Percentiles rank a stretch among this genome's conserved stretches.
Evolutionary conservation across 2,797 vertebrate genomes (phyloP).

Genomic region (Hylomyscus alleni): DNA sequence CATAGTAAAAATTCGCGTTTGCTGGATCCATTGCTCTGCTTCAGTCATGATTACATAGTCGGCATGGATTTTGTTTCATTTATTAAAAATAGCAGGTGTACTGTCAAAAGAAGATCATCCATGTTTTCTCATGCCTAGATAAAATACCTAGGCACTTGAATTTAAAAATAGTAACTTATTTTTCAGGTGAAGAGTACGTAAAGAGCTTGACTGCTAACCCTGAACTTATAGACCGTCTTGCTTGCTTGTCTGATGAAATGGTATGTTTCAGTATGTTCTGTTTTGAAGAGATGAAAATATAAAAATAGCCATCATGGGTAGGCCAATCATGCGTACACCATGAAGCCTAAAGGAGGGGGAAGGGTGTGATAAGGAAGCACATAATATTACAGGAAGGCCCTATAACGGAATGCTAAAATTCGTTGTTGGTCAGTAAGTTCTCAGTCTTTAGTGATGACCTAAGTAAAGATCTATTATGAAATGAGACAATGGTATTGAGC

Average conservation of each 20-base stretch:
- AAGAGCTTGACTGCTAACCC: conserved; percentile 96
- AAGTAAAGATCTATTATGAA: background rate
- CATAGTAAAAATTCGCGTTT: background rate
- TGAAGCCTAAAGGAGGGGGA: background rate
- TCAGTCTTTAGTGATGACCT: background rate
- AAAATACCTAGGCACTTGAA: conserved; percentile 44
- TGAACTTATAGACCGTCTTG: conserved; percentile 96
- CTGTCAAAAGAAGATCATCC: background rate
- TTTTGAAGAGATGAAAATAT: conserved; percentile 50
- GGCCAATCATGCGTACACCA: background rate
- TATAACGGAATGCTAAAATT: background rate
- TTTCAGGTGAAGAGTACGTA: conserved; percentile 97
- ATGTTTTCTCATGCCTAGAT: conserved; percentile 45
- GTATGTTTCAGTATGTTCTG: conserved; percentile 87
- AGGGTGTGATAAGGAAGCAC: background rate
- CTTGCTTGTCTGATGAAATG: conserved; percentile 94
- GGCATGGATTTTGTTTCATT: background rate
- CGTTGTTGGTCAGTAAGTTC: background rate
- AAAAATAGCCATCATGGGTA: background rate
- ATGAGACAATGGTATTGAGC: background rate
- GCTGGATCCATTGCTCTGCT: background rate
- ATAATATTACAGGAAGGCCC: background rate
- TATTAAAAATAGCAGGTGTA: background rate
- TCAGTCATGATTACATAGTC: background rate
- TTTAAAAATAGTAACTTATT: conserved; percentile 68